These are phyloP conservation scores for Osedax fenrisi DNA, from an alignment of 2,888 invertebrate species.

Conservation along the genomic window DNA sequence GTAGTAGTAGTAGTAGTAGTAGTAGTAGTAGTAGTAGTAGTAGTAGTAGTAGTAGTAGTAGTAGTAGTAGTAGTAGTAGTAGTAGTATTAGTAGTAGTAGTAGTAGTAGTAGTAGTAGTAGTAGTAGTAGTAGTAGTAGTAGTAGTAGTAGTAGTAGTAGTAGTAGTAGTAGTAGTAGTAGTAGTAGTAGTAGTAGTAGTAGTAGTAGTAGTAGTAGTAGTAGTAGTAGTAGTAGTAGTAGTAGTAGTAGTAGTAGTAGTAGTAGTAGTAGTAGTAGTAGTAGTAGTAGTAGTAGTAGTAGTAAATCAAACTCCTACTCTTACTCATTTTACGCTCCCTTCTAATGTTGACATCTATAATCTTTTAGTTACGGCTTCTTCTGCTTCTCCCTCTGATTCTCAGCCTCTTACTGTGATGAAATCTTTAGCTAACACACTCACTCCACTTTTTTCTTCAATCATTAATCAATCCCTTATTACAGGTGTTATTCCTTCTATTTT, in stretches of 20 bases:
- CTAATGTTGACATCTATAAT: too few relatives aligned
- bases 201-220: slow-evolving; percentile 10
- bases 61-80: neutral
- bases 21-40: slow-evolving; percentile 16
- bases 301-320: too few relatives aligned
- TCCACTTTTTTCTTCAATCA: too few relatives aligned
- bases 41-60: slow-evolving; percentile 10
- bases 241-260: slow-evolving; percentile 10
- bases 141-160: slow-evolving; percentile 4
- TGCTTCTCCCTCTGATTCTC: too few relatives aligned
- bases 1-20: slow-evolving; percentile 17
- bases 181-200: slow-evolving; percentile 10
- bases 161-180: slow-evolving; percentile 10
- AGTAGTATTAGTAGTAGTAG: too few relatives aligned
- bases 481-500: too few relatives aligned
- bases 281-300: slow-evolving; percentile 15
- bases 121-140: slow-evolving; percentile 10
- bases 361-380: too few relatives aligned
- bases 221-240: slow-evolving; percentile 4
- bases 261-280: slow-evolving; percentile 11
- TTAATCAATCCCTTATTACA: too few relatives aligned
- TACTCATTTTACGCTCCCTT: too few relatives aligned
- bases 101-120: slow-evolving; percentile 4
- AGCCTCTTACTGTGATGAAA: too few relatives aligned
- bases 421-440: too few relatives aligned